Conservation (phyloP, 2,888 invertebrate species). For the Trissoscelio sp. region DNA sequence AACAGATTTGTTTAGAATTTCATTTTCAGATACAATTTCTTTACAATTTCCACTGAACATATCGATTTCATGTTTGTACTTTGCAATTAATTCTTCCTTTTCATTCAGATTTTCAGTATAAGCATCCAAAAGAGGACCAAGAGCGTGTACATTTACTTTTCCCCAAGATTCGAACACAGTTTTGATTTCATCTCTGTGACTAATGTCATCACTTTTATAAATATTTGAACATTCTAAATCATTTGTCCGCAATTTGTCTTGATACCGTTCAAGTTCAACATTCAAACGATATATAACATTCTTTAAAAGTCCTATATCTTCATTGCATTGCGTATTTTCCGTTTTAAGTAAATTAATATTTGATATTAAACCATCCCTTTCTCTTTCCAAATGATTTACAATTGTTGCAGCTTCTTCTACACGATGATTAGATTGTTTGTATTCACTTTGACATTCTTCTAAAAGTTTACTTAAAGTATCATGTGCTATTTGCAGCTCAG, state of each 20-base stretch:
- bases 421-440: slow-evolving; percentile 71
- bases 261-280: slow-evolving; percentile 90
- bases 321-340: slow-evolving; percentile 86
- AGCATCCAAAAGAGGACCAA: slow-evolving; percentile 90
- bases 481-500: slow-evolving; percentile 70
- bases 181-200: slow-evolving; percentile 78
- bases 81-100: slow-evolving; percentile 89
- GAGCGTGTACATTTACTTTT: slow-evolving; percentile 86
- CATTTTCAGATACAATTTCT: slow-evolving; percentile 89
- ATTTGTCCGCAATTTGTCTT: slow-evolving; percentile 87
- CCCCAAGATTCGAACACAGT: slow-evolving; percentile 85
- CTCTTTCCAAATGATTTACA: slow-evolving; percentile 73
- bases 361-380: slow-evolving; percentile 70
- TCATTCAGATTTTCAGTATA: slow-evolving; percentile 91
- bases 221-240: slow-evolving; percentile 66
- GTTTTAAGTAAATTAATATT: slow-evolving; percentile 83
- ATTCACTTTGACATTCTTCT: slow-evolving; percentile 74
- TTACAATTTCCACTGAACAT: slow-evolving; percentile 89
- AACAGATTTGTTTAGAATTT: slow-evolving; percentile 85
- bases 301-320: slow-evolving; percentile 90
- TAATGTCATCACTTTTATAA: slow-evolving; percentile 68
- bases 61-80: slow-evolving; percentile 89
- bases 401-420: slow-evolving; percentile 73
- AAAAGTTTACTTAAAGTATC: slow-evolving; percentile 71
- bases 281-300: slow-evolving; percentile 91